Percentiles rank a stretch among this genome's conserved stretches.
phyloP scores from a whole-genome alignment of 2,888 invertebrate genomes.

The Lypha dubia region DNA sequence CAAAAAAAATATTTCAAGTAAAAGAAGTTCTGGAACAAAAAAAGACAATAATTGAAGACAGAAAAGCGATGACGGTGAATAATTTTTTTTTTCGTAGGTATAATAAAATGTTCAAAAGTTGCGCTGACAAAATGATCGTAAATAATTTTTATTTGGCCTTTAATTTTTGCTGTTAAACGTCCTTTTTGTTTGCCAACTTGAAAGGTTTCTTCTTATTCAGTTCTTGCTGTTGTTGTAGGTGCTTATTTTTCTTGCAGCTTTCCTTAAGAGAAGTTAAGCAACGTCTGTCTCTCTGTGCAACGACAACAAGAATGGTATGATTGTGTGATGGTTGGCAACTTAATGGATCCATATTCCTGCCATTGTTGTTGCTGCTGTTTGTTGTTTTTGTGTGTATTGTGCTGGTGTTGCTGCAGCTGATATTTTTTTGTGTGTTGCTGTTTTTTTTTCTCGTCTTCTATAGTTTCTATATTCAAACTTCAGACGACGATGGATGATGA shows the following conservation, averaged over 20 bases:
- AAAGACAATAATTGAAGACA: constrained; percentile 36
- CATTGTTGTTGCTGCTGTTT: constrained; percentile 26
- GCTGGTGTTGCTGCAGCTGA: constrained; percentile 60
- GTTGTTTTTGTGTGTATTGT: constrained; percentile 27
- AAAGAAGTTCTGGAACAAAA: constrained; percentile 15
- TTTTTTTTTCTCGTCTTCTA: too few species aligned
- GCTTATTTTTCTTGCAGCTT: constrained; percentile 55
- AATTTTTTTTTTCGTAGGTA: too few species aligned
- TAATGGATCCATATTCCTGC: constrained; percentile 49
- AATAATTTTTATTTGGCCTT: constrained; percentile 80
- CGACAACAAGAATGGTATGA: constrained; percentile 30
- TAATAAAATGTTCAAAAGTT: constrained; percentile 66
- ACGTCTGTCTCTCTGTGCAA: constrained; percentile 22
- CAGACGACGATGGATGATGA: constrained; percentile 56
- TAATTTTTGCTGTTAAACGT: constrained; percentile 46
- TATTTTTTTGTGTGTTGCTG: constrained; percentile 6
- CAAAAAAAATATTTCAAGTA: constrained; percentile 25
- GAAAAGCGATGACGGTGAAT: constrained; percentile 55
- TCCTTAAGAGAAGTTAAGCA: constrained; percentile 17
- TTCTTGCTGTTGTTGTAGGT: constrained; percentile 37
- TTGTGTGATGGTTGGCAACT: constrained; percentile 53
- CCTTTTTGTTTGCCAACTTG: constrained; percentile 64
- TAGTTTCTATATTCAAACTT: constrained; percentile 42
- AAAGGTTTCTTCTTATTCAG: constrained; percentile 41
- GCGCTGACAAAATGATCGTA: constrained; percentile 82